Conservation (phyloP, 2,113 vertebrate species). For the Rutilus rutilus region DNA sequence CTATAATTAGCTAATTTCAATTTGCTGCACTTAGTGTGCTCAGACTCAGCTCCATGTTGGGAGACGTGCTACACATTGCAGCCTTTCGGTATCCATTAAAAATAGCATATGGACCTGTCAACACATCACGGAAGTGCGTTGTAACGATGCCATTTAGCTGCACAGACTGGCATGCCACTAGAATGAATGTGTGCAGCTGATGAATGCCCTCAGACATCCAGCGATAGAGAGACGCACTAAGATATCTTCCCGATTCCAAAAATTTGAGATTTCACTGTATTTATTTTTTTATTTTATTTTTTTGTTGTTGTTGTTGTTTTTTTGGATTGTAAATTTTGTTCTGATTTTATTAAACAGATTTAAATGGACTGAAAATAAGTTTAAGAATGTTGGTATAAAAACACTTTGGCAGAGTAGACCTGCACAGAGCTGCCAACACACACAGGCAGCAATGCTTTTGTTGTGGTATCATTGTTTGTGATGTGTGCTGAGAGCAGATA, state of each 20-base stretch:
- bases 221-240: conserved; percentile 77
- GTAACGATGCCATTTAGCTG: conserved; percentile 99
- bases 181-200: conserved; percentile 89
- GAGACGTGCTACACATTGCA: conserved; percentile 17
- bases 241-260: conserved; percentile 66
- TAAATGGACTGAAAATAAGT: conserved; percentile 13
- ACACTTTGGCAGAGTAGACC: conserved; percentile 13
- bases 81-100: conserved; percentile 95
- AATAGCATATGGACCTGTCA: conserved; percentile 99
- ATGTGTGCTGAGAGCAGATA: conserved; percentile 70
- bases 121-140: conserved; percentile 93
- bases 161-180: conserved; percentile 91
- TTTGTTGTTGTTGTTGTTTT: no score
- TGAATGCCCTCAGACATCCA: conserved; percentile 83
- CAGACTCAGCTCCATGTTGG: background rate
- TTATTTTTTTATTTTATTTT: no score
- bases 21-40: conserved; percentile 70
- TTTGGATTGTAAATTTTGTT: background rate
- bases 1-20: conserved; percentile 94
- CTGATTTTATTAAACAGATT: background rate
- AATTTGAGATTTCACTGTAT: no score
- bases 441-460: conserved; percentile 61
- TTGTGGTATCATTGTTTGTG: conserved; percentile 70
- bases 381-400: conserved; percentile 14
- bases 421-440: conserved; percentile 62